Percentiles rank a stretch among this genome's conserved stretches.
phyloP scores from a whole-genome alignment of 2,113 vertebrate species.

The Chaetorhynchus papuensis region DNA sequence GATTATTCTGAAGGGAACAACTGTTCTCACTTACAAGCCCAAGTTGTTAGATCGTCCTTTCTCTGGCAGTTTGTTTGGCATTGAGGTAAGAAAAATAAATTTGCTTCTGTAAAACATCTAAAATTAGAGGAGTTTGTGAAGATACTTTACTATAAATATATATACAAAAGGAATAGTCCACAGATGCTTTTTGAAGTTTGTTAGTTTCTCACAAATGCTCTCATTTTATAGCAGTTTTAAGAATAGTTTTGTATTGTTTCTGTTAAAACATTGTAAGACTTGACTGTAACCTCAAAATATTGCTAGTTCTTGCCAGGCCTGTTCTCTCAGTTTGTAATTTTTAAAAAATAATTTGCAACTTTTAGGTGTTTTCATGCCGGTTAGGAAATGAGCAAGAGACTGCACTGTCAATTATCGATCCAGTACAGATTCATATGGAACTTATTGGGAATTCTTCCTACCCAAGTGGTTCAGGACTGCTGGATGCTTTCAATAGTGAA shows the following conservation, averaged over 20 bases:
- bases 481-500: slow-evolving; percentile 95
- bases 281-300: background rate
- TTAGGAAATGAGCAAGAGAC: slow-evolving; percentile 94
- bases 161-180: background rate
- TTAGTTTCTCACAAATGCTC: background rate
- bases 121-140: background rate
- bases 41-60: slow-evolving; percentile 89
- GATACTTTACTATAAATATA: background rate
- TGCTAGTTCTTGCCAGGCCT: background rate
- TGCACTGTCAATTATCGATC: slow-evolving; percentile 93
- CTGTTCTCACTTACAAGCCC: slow-evolving; percentile 95
- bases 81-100: slow-evolving; percentile 80
- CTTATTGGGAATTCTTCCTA: slow-evolving; percentile 91
- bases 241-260: background rate
- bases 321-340: background rate
- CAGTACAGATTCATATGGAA: slow-evolving; percentile 92
- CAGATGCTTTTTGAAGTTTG: background rate
- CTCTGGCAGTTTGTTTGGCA: slow-evolving; percentile 91
- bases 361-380: slow-evolving; percentile 92
- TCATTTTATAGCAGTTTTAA: background rate
- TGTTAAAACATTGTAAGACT: background rate
- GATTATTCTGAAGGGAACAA: slow-evolving; percentile 95
- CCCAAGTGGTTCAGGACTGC: slow-evolving; percentile 87
- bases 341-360: background rate
- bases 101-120: background rate